Evolutionary conservation across 2,888 invertebrate species (phyloP), one percentile per base, ranked within the genome.

Genomic region (Tetranychus truncatus): DNA sequence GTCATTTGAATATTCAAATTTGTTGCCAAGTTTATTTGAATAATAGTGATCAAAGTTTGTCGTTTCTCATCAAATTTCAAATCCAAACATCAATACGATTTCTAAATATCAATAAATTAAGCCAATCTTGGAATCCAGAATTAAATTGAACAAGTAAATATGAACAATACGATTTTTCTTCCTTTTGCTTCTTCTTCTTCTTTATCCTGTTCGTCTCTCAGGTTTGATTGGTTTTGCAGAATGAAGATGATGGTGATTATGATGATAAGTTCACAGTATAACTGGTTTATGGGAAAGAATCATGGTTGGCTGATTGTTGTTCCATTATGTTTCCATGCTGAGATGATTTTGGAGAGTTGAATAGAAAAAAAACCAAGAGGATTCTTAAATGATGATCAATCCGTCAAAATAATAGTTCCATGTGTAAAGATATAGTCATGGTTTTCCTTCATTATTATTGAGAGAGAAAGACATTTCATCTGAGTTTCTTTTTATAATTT

Each of bases 291-390:
- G 55, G 55, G 55, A 55, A 55, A 55, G 55, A 55, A 9, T 55
- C 55, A 55, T 55, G 55, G 55, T 55, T 55, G 55, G 7, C 55
- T 55, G 55, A 55, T 55, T 55, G 55, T 55, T 55, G 55, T 55
- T 55, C 55, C 55, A 55, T 55, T 55, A 55, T 55, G 55, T 55
- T 55, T 55, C 55, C 55, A 55, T 55, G 55, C 55, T 55, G 55
- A 55, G 55, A 55, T 55, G 55, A 55, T 55, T 55, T 55, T 15
- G 34, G 15, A 55, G 55, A 55, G 55, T 55, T 15, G 55, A 55
- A 55, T 15, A 9, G 15, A 15, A 55, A 55, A 55, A 15, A 55
- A 15, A 15, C 9, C 55, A 34, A 34, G 34, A 34, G 34, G 34
- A 34, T 55, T 55, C 15, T 15, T 9, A 55, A 55, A 55, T 55